phyloP scores from a whole-genome alignment of 2,113 vertebrate genomes.

The Dendropsophus ebraccatus region DNA sequence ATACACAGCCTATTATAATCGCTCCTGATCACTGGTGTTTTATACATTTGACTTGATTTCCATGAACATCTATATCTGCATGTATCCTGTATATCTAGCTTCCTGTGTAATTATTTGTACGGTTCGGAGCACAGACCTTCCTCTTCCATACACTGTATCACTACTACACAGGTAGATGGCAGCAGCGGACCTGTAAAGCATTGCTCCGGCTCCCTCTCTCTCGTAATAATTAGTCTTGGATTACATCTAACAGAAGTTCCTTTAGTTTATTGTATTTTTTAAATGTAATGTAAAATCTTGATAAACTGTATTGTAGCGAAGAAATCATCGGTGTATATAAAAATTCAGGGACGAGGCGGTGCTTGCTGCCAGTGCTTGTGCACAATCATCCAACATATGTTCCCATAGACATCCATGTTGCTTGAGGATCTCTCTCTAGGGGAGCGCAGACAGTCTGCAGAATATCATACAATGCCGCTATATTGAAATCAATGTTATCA shows the following conservation, averaged over 20 bases:
- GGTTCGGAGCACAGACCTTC: background rate
- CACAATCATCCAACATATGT: background rate
- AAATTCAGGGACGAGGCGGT: background rate
- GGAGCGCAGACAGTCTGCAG: background rate
- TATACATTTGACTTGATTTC: background rate
- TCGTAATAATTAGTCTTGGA: background rate
- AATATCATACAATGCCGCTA: background rate
- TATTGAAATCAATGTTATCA: background rate
- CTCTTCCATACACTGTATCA: background rate
- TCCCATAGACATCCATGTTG: background rate
- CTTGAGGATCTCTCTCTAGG: background rate
- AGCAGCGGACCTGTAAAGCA: conserved; percentile 42
- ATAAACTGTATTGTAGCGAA: background rate
- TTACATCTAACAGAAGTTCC: background rate
- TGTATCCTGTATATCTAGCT: too few species aligned
- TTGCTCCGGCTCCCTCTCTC: background rate
- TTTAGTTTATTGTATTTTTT: background rate
- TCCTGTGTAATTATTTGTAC: background rate
- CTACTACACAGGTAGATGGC: conserved; percentile 37
- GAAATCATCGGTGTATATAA: background rate
- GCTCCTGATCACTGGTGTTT: background rate
- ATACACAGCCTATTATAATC: too few species aligned
- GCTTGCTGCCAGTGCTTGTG: background rate
- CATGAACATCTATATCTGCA: background rate
- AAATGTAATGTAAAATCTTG: background rate